Evolutionary conservation across 2,113 vertebrate genomes (phyloP).

Genomic region (Taxidea taxus): DNA sequence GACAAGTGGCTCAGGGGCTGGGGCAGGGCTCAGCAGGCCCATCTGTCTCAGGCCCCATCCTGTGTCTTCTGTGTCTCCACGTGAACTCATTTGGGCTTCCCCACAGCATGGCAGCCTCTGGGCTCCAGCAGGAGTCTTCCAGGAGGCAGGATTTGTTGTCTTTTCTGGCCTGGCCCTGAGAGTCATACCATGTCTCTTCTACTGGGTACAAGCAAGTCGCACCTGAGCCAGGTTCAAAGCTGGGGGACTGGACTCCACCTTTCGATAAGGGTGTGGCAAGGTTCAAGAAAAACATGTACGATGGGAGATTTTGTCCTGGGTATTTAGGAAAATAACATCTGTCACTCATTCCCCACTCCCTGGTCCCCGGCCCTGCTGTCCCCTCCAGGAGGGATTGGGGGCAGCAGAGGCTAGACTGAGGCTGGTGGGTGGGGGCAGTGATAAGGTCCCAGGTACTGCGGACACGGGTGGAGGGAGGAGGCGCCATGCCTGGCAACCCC

Average conservation of each 20-base stretch:
- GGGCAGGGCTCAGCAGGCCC: background rate
- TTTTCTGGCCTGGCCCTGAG: background rate
- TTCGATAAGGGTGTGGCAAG: background rate
- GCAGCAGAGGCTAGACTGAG: background rate
- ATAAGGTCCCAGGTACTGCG: background rate
- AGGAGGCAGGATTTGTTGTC: background rate
- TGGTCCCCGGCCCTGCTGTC: background rate
- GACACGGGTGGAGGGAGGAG: background rate
- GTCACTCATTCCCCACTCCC: background rate
- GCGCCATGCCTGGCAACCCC: accelerated
- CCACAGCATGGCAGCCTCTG: background rate
- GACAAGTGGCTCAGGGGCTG: no score
- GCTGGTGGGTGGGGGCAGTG: no score
- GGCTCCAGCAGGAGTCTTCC: background rate
- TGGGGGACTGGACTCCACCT: background rate
- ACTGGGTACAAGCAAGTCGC: background rate
- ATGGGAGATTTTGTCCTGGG: background rate
- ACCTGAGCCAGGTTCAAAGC: background rate
- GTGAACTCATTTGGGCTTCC: background rate
- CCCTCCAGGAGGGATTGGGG: no score
- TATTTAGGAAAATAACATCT: background rate
- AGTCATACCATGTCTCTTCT: background rate
- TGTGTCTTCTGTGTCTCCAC: background rate
- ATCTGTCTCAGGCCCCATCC: background rate
- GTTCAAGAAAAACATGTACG: background rate